These are phyloP conservation scores for Scaptodrosophila latifasciaeformis DNA, from an alignment of 2,888 invertebrate genomes.

Conservation along the genomic window DNA sequence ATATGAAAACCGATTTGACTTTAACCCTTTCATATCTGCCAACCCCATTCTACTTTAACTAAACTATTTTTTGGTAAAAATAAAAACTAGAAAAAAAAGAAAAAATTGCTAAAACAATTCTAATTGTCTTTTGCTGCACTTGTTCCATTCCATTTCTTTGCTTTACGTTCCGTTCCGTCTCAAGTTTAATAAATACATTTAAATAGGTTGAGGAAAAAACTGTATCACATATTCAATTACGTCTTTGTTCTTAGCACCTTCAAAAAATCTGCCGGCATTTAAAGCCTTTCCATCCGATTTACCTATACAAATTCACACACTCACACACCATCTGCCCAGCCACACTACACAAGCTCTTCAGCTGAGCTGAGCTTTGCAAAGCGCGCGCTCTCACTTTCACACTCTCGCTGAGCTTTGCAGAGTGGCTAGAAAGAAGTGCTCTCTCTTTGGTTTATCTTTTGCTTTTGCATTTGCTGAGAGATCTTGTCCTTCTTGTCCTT, in stretches of 20 bases:
- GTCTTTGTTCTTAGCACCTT: constrained; percentile 75
- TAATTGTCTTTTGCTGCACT: neutral
- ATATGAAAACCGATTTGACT: too few relatives aligned
- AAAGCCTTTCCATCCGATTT: neutral
- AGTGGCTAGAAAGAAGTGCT: too few relatives aligned
- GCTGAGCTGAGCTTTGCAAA: too few relatives aligned
- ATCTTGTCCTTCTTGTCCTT: constrained; percentile 19
- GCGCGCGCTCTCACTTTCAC: neutral
- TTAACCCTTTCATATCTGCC: too few relatives aligned
- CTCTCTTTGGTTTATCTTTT: too few relatives aligned
- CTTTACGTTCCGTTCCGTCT: too few relatives aligned
- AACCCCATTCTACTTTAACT: too few relatives aligned
- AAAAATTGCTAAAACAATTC: constrained; percentile 9
- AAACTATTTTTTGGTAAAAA: too few relatives aligned
- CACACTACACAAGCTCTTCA: too few relatives aligned
- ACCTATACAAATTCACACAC: neutral
- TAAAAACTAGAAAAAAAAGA: too few relatives aligned
- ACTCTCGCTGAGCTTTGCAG: constrained; percentile 26
- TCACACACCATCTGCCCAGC: neutral
- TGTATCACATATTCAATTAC: constrained; percentile 75
- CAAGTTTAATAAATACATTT: constrained; percentile 52
- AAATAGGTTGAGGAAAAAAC: constrained; percentile 60
- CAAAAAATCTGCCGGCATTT: constrained; percentile 52
- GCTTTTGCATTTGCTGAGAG: too few relatives aligned
- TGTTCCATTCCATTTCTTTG: constrained; percentile 3